phyloP scores from a whole-genome alignment of 1,140 invertebrate species.

The Maconellicoccus hirsutus region DNA sequence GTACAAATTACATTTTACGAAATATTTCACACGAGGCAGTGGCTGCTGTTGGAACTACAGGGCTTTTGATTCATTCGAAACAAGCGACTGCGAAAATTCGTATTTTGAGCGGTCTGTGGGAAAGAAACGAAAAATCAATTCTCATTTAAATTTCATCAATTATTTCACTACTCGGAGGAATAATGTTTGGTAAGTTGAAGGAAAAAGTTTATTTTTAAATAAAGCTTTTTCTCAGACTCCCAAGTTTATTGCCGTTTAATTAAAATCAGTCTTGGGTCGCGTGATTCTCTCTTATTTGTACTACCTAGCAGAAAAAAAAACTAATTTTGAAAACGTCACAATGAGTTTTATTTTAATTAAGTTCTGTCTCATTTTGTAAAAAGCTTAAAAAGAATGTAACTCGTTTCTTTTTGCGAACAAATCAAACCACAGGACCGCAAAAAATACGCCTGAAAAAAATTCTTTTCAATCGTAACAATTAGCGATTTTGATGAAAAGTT shows the following conservation, averaged over 20 bases:
- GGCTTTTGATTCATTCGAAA: too few relatives aligned
- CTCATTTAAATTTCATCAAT: background rate
- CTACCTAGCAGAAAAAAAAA: background rate
- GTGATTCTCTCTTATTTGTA: background rate
- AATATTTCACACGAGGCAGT: background rate
- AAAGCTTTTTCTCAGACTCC: background rate
- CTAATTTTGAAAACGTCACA: background rate
- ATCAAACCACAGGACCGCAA: too few relatives aligned
- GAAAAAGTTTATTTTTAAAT: background rate
- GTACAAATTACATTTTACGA: slow-evolving; percentile 4
- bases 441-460: too few relatives aligned
- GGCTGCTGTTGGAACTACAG: too few relatives aligned
- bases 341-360: background rate
- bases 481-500: too few relatives aligned
- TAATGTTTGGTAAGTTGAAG: background rate
- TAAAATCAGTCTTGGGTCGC: background rate
- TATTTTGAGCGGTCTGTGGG: background rate
- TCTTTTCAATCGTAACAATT: too few relatives aligned
- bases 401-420: background rate
- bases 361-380: background rate
- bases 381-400: background rate
- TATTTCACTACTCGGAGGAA: background rate
- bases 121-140: background rate
- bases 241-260: background rate
- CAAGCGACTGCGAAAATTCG: background rate